Evolutionary conservation across 2,888 invertebrate species (phyloP), one percentile per base, ranked within the genome.

Genomic region (Nebria brevicollis): DNA sequence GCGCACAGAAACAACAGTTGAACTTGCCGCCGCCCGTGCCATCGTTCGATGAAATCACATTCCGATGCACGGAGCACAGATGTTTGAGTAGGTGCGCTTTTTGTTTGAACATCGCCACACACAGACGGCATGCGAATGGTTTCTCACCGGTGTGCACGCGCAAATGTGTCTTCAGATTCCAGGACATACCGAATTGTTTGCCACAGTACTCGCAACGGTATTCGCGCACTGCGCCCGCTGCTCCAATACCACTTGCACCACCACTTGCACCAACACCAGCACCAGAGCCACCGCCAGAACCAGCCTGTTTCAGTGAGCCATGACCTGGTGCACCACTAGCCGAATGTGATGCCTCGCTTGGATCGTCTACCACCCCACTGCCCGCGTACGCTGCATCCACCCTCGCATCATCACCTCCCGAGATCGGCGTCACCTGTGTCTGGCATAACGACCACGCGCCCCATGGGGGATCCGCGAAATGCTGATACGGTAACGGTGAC

Each of bases 41-140:
- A 86, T 95, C 95, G 84, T 94, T 94, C 66, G 95, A 95, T 70
- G 95, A 95, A 89, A 96, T 96, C 83, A 96, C 95, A 88, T 95
- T 95, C 84, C 96, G 93, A 91, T 96, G 96, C 83, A 96, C 96
- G 83, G 96, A 96, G 89, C 96, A 96, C 87, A 96, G 91, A 87
- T 96, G 96, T 90, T 96, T 96, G 82, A 96, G 89, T 85, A 96
- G 91, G 88, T 96, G 96, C 6, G 96, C 96, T 88, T 96, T 96
- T 87, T 96, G 96, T 89, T 96, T 96, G 89, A 96, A 96, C 96
- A 96, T 96, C 80, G 96, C 96, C 82, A 96, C 95, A 87, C 96
- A 96, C 73, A 96, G 92, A 85, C 96, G 92, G 91, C 96, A 96
- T 84, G 96, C 96, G 87, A 96, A 96, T 0, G 96, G 96, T 88